A percentile compares a stretch with the other conserved stretches of the same genome.
These are phyloP conservation scores for Nyctibius grandis DNA, from an alignment of 2,797 vertebrate species.

Conservation along the genomic window DNA sequence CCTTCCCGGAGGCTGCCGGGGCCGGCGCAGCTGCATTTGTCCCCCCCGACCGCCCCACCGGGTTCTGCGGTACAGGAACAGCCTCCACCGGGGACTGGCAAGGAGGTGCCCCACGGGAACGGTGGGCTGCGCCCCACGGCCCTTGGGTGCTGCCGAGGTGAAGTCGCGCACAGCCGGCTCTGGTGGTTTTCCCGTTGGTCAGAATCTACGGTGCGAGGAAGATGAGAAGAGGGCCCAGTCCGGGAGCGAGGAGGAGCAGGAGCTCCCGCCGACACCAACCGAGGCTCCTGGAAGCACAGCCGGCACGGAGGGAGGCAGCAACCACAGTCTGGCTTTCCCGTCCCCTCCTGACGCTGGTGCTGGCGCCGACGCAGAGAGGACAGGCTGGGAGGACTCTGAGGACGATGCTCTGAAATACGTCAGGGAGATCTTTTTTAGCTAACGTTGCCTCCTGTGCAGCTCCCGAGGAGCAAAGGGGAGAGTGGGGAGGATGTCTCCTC, in stretches of 20 bases:
- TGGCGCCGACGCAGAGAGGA: neutral
- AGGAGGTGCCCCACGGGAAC: neutral
- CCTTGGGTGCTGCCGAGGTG: neutral
- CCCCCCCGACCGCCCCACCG: neutral
- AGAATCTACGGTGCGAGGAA: neutral
- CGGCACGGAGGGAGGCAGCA: neutral
- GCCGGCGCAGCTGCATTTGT: neutral
- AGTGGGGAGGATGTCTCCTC: neutral
- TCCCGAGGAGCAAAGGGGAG: neutral
- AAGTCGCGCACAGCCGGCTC: neutral
- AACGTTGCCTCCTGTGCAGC: neutral
- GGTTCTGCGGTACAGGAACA: fast-evolving
- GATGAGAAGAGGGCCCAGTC: neutral
- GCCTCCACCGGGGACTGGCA: neutral
- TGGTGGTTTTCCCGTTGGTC: neutral
- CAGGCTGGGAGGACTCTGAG: neutral
- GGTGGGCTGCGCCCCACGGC: fast-evolving
- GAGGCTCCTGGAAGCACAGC: neutral
- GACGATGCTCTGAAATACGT: slow-evolving; percentile 71
- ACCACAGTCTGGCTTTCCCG: fast-evolving
- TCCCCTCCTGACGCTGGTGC: neutral
- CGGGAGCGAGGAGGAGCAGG: neutral
- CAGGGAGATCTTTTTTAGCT: slow-evolving; percentile 78
- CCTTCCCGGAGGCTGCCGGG: neutral
- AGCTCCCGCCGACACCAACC: neutral